Evolutionary conservation across 2,888 invertebrate species (phyloP).

Genomic region (Drosophila seclusa): DNA sequence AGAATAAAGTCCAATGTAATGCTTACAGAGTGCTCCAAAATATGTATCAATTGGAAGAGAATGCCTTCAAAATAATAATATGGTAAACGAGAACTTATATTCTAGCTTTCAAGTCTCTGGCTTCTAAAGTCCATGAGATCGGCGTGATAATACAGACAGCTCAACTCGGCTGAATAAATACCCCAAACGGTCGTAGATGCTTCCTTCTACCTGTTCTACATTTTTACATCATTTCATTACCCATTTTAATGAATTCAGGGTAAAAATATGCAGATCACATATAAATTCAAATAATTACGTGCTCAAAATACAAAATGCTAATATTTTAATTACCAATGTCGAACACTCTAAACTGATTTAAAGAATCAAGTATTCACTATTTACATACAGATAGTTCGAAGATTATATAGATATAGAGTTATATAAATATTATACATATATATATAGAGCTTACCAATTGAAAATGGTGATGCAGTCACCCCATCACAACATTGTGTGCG

Average conservation of each 20-base stretch:
- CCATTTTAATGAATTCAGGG: neutral
- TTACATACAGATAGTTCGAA: neutral
- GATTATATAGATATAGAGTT: neutral
- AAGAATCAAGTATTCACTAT: neutral
- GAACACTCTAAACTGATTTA: neutral
- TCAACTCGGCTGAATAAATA: neutral
- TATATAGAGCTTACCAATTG: constrained; percentile 43
- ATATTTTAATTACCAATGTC: neutral
- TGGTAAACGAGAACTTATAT: neutral
- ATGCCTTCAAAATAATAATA: neutral
- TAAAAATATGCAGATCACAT: neutral
- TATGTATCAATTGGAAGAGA: neutral
- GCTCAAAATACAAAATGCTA: neutral
- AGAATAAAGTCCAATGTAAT: too few relatives aligned
- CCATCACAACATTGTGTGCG: constrained; percentile 36
- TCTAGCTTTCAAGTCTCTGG: neutral
- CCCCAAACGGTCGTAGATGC: too few relatives aligned
- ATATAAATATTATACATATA: neutral
- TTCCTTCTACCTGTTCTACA: neutral
- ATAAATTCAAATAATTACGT: neutral
- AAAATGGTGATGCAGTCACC: constrained; percentile 44
- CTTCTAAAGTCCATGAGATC: neutral
- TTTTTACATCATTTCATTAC: neutral
- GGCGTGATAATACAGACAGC: neutral
- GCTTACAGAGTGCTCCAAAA: neutral